Evolutionary conservation across 2,113 vertebrate species (phyloP), one percentile per base, ranked within the genome.

Genomic region (Atrichornis clamosus): DNA sequence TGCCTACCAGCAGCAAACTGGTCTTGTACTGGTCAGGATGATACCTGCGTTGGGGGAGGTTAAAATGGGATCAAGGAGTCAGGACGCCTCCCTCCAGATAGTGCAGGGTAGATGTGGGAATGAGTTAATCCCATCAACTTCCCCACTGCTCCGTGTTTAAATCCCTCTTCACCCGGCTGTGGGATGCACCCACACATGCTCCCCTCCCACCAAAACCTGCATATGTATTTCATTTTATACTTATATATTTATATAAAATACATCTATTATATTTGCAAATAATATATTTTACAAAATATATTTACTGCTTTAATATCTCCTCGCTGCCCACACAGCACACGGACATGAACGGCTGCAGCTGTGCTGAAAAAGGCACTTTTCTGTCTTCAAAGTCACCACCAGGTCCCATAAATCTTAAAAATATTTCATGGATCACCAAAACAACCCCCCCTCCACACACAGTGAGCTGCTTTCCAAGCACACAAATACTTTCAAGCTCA

Each of bases 301-400:
- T 73, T 93, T 39, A 33, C 65, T 87, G 49, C 12, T 94, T 90
- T 73, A 69, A 9, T 24, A 91, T 83, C 70, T 55, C 58, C 14
- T 28, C 65, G 1, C 35, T 68, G 62, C 53, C 65, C 75, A 41
- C 78, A 30, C 22, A 16, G 41, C 6, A 28, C 46, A 9, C 0
- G 2, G 58, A 52, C 52, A 20, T 0, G 7, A 63, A 24, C 0
- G 35, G 73, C 76, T 70, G 80, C 84, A 93, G 87, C 74, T 89
- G 81, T 1, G 5, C 37, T 5, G 6, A 9, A 87, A 58, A 59
- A 35, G 47, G 80, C 9, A 6, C 44, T 75, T 87, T 87, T 94
- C 56, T 79, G 65, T 42, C 96, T 82, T 91, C 82, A 81, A 90
- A 91, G 53, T 89, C 90, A 84, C 69, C 90, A 73, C 20, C 44